Conservation (phyloP, 2,888 invertebrate genomes). For the Noctua fimbriata region DNA sequence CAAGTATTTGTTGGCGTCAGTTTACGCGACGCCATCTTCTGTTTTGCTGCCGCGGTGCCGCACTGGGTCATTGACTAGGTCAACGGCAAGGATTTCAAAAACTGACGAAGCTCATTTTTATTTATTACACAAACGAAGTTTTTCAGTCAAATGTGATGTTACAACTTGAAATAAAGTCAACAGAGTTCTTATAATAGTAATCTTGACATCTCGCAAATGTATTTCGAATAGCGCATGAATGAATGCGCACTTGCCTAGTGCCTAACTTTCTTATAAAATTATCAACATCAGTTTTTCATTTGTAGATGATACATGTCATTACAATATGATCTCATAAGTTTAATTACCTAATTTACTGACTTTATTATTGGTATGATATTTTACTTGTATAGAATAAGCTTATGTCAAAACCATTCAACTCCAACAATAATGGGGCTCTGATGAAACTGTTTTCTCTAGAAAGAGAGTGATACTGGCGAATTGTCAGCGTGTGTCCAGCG, state of each 20-base stretch:
- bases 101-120: conserved; percentile 17
- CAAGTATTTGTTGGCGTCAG: background rate
- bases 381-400: background rate
- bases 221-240: background rate
- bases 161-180: background rate
- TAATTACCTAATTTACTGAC: background rate
- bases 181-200: background rate
- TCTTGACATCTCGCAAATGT: background rate
- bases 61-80: background rate
- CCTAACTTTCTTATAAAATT: background rate
- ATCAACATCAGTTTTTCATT: background rate
- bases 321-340: background rate
- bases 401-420: background rate
- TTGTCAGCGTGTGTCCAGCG: background rate
- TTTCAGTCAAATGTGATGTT: background rate
- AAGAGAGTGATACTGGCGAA: background rate
- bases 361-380: background rate
- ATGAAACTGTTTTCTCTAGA: background rate
- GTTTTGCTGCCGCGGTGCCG: background rate
- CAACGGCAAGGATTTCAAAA: conserved; percentile 2
- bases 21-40: background rate
- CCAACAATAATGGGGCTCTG: background rate
- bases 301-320: no score
- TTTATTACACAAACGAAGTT: background rate
- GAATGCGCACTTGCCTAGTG: background rate